Conservation (phyloP, 2,888 invertebrate species). For the Tetanocera ferruginea region DNA sequence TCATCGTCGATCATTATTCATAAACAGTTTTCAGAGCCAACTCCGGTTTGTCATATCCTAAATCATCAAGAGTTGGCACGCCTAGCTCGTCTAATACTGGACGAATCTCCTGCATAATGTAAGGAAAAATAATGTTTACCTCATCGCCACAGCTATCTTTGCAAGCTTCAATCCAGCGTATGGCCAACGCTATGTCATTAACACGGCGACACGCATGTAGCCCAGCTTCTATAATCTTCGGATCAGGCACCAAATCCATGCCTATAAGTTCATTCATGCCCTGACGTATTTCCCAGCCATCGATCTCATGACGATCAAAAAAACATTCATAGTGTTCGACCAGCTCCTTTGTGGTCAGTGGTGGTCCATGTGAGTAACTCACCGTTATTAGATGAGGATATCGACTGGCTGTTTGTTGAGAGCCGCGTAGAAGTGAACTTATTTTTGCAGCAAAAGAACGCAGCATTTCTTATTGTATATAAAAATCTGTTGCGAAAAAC, state of each 20-base stretch:
- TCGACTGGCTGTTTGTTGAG: background rate
- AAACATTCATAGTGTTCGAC: constrained; percentile 72
- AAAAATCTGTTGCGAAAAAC: background rate
- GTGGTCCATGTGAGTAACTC: constrained; percentile 8
- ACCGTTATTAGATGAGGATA: background rate
- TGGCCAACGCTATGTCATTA: constrained; percentile 91
- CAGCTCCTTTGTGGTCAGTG: background rate
- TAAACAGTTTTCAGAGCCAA: constrained; percentile 81
- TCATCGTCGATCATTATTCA: constrained; percentile 64
- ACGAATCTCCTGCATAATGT: constrained; percentile 87
- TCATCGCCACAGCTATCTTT: constrained; percentile 85
- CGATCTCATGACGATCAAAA: constrained; percentile 87
- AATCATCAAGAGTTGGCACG: constrained; percentile 90
- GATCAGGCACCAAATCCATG: constrained; percentile 91
- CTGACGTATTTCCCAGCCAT: constrained; percentile 92
- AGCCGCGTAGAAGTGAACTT: background rate
- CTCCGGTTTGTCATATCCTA: constrained; percentile 96
- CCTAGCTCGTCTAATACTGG: constrained; percentile 93
- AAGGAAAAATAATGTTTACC: constrained; percentile 83
- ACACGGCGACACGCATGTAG: constrained; percentile 90
- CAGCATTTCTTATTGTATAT: background rate
- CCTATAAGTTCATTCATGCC: constrained; percentile 87
- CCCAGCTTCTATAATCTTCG: constrained; percentile 85
- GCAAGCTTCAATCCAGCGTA: constrained; percentile 90
- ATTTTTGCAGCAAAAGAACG: background rate